Conservation (phyloP, 2,113 vertebrate species). For the Pithys albifrons region DNA sequence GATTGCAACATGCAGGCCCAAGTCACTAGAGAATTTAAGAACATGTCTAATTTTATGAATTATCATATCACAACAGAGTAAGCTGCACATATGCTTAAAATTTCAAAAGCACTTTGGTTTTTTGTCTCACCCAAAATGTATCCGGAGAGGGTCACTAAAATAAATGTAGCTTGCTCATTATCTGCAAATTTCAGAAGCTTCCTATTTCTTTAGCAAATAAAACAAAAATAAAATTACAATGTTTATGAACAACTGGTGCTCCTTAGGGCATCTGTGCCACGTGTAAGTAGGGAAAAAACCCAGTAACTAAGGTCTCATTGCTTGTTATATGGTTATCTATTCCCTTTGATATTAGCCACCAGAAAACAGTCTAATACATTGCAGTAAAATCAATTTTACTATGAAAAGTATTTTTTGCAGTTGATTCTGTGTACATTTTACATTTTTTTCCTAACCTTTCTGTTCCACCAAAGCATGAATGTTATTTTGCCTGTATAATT, state of each 20-base stretch:
- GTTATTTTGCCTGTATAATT: constrained; percentile 48
- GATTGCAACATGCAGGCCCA: background rate
- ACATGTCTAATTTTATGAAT: constrained; percentile 35
- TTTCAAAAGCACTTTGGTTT: constrained; percentile 37
- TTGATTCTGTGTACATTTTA: background rate
- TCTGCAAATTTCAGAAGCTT: background rate
- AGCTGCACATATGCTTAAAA: constrained; percentile 12
- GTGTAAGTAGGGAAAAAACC: background rate
- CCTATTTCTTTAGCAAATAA: background rate
- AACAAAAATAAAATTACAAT: background rate
- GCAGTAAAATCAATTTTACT: background rate
- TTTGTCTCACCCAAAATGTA: background rate
- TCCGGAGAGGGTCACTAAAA: background rate
- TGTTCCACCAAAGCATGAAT: constrained; percentile 40
- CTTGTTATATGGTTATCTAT: background rate
- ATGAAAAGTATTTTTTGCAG: background rate
- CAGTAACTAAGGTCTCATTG: background rate
- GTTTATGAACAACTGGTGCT: background rate
- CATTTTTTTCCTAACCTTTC: constrained; percentile 25
- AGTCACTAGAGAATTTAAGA: constrained; percentile 39
- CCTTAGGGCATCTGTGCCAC: background rate
- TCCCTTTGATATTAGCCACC: background rate
- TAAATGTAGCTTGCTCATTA: background rate
- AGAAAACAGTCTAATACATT: background rate
- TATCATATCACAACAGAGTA: constrained; percentile 36